Evolutionary conservation across 2,888 invertebrate genomes (phyloP), one percentile per base, ranked within the genome.

Genomic region (Criorhina ranunculi): DNA sequence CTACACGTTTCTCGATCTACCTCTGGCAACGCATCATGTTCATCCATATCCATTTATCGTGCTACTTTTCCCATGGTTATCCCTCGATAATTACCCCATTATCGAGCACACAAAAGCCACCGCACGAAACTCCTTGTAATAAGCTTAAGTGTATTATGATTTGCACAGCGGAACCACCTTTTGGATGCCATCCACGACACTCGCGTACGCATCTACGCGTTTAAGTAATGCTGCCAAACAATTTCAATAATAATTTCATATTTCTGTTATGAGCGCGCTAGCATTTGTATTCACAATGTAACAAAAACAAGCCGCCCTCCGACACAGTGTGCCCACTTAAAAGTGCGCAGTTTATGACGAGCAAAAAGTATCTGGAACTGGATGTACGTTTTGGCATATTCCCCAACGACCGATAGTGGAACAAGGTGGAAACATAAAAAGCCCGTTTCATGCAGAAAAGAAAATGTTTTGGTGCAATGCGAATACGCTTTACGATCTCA

Each of bases 371-470:
- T 62, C 15, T 44, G 29, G 33, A 62, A 49, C 15, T 44, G 29
- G 33, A 62, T 40, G 46, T 33, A 19, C 59, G 33, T 80, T 57
- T 24, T 40, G 55, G 46, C 19, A 29, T 53, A 62, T 73, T 64
- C 64, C 62, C 75, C 42, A 51, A 49, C 62, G 62, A 70, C 40
- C 49, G 9, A 76, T 70, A 51, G 49, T n/a, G 31, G 42, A 49
- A 49, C 51, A 66, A 66, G 72, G 72, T 79, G 72, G 73, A 60
- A 60, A 60, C 55, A 67, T 75, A 75, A 80, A 80, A 81, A 46
- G 24, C 24, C 49, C 62, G 46, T 62, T 75, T 62, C 67, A 40
- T 67, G 55, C 44, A 49, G 15, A 60, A 11, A 29, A 59, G 35
- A 60, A 79, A 37, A 62, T 69, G 46, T 75, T 49, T 49, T 55